Evolutionary conservation across 1,140 invertebrate genomes (phyloP), one percentile per base, ranked within the genome.

Genomic region (Choristoneura fumiferana): DNA sequence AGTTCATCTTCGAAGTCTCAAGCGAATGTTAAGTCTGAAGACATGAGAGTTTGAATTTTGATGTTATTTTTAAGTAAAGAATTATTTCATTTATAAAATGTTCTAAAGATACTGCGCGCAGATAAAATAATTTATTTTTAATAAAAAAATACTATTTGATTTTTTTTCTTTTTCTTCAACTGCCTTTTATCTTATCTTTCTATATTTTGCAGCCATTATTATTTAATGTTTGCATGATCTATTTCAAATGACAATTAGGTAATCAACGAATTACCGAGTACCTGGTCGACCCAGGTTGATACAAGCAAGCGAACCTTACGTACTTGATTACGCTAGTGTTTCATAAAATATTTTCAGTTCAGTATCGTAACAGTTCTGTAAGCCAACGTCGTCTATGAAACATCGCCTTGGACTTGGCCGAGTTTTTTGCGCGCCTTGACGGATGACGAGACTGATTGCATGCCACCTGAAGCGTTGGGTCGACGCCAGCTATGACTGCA

Each of bases 41-140:
- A 12, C 17, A 8, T 13, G 29, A 13, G 57, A 65, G 10, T 17
- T 36, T 61, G 56, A 55, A 57, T 56, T 58, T 58, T 65, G 59
- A 65, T 49, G 59, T 33, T 10, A 35, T 13, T 33, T 54, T 36
- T 14, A 29, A 29, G 22, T 29, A 29, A 29, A 29, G 9, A 33
- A 14, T 22, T 34, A 33, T 35, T 14, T 5, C 33, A 6, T 22
- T 53, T 0, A 53, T 33, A n/a, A n/a, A n/a, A n/a, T 29, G 8
- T 29, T 53, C 14, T 43, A 43, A 14, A 43, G 9, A 43, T 10
- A 43, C 40, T 43, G 40, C 40, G 8, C 40, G 40, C 17, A 43
- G 17, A 10, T 9, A 6, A 29, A 29, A 29, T 29, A 6, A 43
- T 43, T 2, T 18, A 10, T 40, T 17, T 17, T 43, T 18, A 22